Evolutionary conservation across 2,113 vertebrate genomes (phyloP), one percentile per base, ranked within the genome.

Genomic region (Chionomys nivalis): DNA sequence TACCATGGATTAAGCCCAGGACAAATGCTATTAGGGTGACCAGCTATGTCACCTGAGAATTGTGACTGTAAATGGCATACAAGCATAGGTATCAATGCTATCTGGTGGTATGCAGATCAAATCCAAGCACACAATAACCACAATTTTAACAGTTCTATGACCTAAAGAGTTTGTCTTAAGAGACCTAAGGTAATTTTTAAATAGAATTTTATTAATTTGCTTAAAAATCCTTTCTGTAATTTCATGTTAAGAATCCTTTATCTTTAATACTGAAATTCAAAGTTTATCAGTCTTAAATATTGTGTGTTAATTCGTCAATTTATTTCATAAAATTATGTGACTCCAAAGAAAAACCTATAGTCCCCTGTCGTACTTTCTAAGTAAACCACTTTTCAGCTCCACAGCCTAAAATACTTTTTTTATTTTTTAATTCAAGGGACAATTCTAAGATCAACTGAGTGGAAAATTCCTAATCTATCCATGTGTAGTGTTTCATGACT

Each of bases 111-210:
- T 65, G 61, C 36, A 28, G 23, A 5, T 11, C 23, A 78, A 55
- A 7, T 7, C 3, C 1, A 73, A 66, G 14, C 4, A 24, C 6
- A 65, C 0, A 0, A 11, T 16, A 75, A 72, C 0, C 1, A 31
- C 47, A 58, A 36, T 42, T 78, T 90, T 92, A 79, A 66, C 66
- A 75, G 9, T 66, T 70, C 12, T 47, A 2, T 7, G n/a, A 10
- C 77, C 58, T 75, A 89, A 90, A 89, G 55, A 78, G 8, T 52
- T 87, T 61, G 36, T 55, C 31, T 63, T 72, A 68, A 89, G 52
- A 21, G 39, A 61, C 4, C 28, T 66, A 58, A 89, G 39, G 52
- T 39, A 47, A 91, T 47, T 92, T 83, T 49, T 68, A 39, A 42
- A 14, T 81, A 42, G 12, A 42, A 0, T 44, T 81, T 68, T 68